Evolutionary conservation across 2,797 vertebrate genomes (phyloP), one percentile per base, ranked within the genome.

Genomic region (Sparidentex hasta): DNA sequence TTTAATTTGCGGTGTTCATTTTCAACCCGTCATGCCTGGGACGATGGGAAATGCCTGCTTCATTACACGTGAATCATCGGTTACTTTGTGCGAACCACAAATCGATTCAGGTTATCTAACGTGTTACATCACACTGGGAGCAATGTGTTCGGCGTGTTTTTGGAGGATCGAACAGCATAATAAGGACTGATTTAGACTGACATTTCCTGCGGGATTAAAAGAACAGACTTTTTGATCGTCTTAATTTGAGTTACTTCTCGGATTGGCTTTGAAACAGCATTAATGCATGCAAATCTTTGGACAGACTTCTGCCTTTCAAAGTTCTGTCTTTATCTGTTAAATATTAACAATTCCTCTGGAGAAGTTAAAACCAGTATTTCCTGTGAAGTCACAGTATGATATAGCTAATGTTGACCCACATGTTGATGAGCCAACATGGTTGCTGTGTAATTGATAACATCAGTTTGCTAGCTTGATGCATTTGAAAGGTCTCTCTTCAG

Each of bases 91-190:
- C 29, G 73, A 58, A 71, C 46, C 64, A 76, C 29, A 48, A 41
- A 90, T 87, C 76, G 12, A 83, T 78, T 72, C 41, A 11, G 11
- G 71, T 76, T 86, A 88, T 85, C 62, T 82, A 81, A 88, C 25
- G 7, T 12, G 67, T 90, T 87, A 76, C 71, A 70, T 83, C 67
- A 84, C 63, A 46, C 70, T 41, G 13, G 58, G 46, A 77, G 73
- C 43, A 71, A 47, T 21, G 51, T 56, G 58, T 72, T 67, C 54
- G 33, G 46, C 6, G 11, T 73, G 48, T 48, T 65, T 71, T 80
- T 33, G 67, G 27, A 25, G 16, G 41, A 90, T 74, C 29, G 1
- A 76, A 76, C 12, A 29, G 17, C n/a, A 55, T 59, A 46, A 65
- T 66, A 58, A 50, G 59, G 57, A 63, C 38, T 74, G 21, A 71